Conservation (phyloP, 2,113 vertebrate genomes). For the Eubucco bourcierii region DNA sequence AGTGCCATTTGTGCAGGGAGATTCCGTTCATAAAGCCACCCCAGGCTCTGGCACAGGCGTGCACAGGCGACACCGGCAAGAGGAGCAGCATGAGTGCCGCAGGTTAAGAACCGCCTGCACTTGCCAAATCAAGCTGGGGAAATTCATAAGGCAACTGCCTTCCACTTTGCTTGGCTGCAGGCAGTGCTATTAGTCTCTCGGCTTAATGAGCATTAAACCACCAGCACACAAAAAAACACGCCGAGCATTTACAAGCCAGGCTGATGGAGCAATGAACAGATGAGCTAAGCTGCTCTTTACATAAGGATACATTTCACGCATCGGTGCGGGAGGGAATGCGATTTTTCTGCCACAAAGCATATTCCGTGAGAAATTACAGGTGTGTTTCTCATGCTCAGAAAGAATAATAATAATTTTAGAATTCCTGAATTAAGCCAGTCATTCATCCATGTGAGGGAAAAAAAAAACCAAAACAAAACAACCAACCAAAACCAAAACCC, state of each 20-base stretch:
- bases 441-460: constrained; percentile 30
- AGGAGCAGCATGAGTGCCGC: background rate
- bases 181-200: background rate
- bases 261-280: background rate
- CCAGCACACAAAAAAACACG: background rate
- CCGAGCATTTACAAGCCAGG: background rate
- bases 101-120: background rate
- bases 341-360: constrained; percentile 31
- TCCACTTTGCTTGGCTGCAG: constrained; percentile 17
- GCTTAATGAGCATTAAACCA: constrained; percentile 39
- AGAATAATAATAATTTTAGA: constrained; percentile 29
- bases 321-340: background rate
- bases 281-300: background rate
- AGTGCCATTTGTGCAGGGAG: background rate
- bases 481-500: background rate
- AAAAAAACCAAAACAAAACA: background rate
- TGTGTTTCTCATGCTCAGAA: constrained; percentile 48
- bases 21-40: accelerated
- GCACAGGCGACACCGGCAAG: background rate
- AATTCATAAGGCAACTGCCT: background rate
- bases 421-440: constrained; percentile 55
- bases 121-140: background rate
- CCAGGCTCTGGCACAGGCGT: accelerated
- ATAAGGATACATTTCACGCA: background rate
- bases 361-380: constrained; percentile 49